Evolutionary conservation across 2,888 invertebrate genomes (phyloP).

Genomic region (Imbricaverruca yamaguchii): DNA sequence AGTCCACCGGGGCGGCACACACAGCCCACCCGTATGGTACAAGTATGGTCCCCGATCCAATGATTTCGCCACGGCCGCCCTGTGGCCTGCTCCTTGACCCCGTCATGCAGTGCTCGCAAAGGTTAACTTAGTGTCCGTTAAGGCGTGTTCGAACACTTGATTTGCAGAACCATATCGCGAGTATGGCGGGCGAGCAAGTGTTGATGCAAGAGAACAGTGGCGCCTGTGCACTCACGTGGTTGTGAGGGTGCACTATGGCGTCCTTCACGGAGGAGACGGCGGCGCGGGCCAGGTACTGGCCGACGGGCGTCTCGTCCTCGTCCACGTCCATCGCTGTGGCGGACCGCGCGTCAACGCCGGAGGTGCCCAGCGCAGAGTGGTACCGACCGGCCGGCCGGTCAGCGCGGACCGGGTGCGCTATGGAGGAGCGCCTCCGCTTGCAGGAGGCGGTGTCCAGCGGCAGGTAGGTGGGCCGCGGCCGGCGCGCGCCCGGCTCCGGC

Average conservation of each 20-base stretch:
- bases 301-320: background rate
- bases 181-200: background rate
- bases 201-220: constrained; percentile 14
- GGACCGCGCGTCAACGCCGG: background rate
- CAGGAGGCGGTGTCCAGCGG: background rate
- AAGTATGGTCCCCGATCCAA: no score
- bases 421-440: background rate
- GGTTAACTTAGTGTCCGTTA: no score
- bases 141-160: no score
- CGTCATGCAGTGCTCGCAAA: no score
- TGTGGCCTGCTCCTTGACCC: no score
- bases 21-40: no score
- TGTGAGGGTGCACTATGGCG: background rate
- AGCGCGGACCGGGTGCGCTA: background rate
- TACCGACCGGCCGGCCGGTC: background rate
- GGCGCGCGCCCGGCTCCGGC: background rate
- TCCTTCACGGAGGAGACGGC: constrained; percentile 31
- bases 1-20: no score
- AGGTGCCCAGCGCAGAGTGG: background rate
- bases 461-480: constrained; percentile 6
- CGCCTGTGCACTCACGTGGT: constrained; percentile 34
- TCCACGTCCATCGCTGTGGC: constrained; percentile 13
- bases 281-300: constrained; percentile 28
- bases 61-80: no score
- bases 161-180: no score